These are phyloP conservation scores for Helicolenus hilgendorfi DNA, from an alignment of 2,797 vertebrate species.

Conservation along the genomic window DNA sequence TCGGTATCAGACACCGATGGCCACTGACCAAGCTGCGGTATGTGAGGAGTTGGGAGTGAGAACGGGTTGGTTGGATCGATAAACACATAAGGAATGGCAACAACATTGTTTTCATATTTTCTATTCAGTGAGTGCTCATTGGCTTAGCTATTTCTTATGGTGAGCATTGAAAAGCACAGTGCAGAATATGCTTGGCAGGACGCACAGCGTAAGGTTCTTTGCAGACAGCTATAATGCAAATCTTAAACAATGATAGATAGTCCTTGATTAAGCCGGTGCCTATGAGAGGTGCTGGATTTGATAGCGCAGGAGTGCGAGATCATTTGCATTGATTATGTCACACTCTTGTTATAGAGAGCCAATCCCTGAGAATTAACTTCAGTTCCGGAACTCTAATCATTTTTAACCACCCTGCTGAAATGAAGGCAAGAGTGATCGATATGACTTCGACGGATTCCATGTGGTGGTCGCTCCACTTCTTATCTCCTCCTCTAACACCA, in stretches of 20 bases:
- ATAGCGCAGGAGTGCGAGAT: conserved; percentile 53
- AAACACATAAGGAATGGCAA: no score
- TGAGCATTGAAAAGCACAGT: not conserved
- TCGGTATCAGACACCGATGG: no score
- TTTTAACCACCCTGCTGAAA: conserved; percentile 76
- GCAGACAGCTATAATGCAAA: conserved; percentile 18
- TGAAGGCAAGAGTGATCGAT: conserved; percentile 78
- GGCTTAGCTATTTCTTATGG: not conserved
- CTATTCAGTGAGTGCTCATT: not conserved
- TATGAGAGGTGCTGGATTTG: conserved; percentile 41
- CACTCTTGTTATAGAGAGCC: conserved; percentile 71
- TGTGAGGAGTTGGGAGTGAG: no score
- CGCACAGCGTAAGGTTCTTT: not conserved
- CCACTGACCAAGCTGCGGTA: no score
- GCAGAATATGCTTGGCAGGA: not conserved
- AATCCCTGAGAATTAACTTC: conserved; percentile 81
- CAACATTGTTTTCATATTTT: no score
- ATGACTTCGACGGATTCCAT: conserved; percentile 65
- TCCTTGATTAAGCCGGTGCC: conserved; percentile 65
- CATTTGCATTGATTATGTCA: conserved; percentile 85
- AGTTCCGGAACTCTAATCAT: conserved; percentile 81
- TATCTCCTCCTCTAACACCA: conserved; percentile 74
- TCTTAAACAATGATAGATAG: conserved; percentile 67
- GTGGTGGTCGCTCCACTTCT: conserved; percentile 58
- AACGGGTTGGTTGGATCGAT: no score